Base-by-base conservation (phyloP, 2,113 vertebrate species). In the Sebastes schlegelii region DNA sequence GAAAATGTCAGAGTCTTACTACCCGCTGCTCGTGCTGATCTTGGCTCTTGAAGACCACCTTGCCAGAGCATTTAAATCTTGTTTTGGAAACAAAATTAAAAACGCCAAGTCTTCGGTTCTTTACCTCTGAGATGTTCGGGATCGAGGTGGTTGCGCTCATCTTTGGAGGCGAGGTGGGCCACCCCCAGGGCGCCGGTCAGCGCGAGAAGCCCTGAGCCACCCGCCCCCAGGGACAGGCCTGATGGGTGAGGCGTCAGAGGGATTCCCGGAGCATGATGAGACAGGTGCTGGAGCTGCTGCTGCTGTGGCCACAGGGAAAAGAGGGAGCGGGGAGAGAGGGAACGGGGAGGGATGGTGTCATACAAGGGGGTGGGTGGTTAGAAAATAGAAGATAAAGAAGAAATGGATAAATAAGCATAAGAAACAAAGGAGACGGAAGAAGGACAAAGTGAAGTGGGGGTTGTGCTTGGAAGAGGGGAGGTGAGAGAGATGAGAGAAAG, bases 251-350 rank as follows among this genome's bases (percentile, higher is more conserved):
- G 94, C 0, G 96, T 84, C 88, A 98, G 95, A 1, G 96, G 96
- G 75, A 97, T 93, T 0, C 96, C 94, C 5, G 97, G 96, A 26
- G 95, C 82, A 0, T 97, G 97, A 88, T 96, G 97, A 79, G 97
- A 97, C 93, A 98, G 95, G 62, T 97, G 97, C 94, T 98, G 97
- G 92, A 98, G 96, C 95, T 98, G 97, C 97, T 99, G 97, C 97
- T 97, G 97, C 97, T 97, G 93, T 91, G 96, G 96, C 92, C 92
- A 94, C 90, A 92, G 93, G 89, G 89, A 91, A 1, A 84, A 12
- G 21, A 26, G 70, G 67, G 45, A 83, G 57, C 2, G 66, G 88
- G 84, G 69, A 57, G 7, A 34, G 34, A 34, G 34, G 34, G 34
- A 34, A 34, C 34, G 34, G 42, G 49, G 67, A 21, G 40, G 60